Evolutionary conservation across 1,140 invertebrate species (phyloP).

Genomic region (Temnothorax curvispinosus): DNA sequence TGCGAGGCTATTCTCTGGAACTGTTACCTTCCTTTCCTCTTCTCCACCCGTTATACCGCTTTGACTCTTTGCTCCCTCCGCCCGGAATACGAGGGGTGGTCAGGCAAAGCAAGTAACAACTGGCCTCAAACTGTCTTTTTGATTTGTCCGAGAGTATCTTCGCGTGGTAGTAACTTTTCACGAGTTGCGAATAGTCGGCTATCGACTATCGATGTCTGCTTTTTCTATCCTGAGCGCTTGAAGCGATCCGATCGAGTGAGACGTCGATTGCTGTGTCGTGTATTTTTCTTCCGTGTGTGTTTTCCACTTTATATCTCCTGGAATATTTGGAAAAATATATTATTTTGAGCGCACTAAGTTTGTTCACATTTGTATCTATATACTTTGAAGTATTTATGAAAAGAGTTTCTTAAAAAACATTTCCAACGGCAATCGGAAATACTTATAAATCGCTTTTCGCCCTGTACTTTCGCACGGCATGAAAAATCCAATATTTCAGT

Average conservation of each 20-base stretch:
- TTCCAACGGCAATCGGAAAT: neutral
- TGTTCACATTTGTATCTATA: neutral
- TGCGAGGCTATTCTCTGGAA: slow-evolving; percentile 77
- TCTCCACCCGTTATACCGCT: neutral
- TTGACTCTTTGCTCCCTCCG: slow-evolving; percentile 45
- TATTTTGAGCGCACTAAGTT: neutral
- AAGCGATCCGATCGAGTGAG: slow-evolving; percentile 8
- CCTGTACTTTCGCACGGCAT: neutral
- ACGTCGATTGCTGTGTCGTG: slow-evolving; percentile 5
- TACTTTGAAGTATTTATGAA: neutral
- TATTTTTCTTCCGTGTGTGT: slow-evolving; percentile 6
- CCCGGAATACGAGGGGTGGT: neutral
- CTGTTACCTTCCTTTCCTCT: slow-evolving; percentile 44
- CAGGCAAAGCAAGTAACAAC: slow-evolving; percentile 42
- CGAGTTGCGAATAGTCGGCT: slow-evolving; percentile 46
- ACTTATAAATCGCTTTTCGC: neutral
- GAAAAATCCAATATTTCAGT: neutral
- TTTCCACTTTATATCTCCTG: neutral
- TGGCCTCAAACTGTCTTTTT: slow-evolving; percentile 41
- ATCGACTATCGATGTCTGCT: slow-evolving; percentile 54
- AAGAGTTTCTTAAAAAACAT: neutral
- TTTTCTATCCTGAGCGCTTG: slow-evolving; percentile 3
- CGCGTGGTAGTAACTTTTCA: slow-evolving; percentile 15
- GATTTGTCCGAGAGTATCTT: slow-evolving; percentile 39
- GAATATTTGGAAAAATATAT: neutral